These are phyloP conservation scores for Melierax canorus DNA, from an alignment of 2,113 vertebrate species.

Conservation along the genomic window DNA sequence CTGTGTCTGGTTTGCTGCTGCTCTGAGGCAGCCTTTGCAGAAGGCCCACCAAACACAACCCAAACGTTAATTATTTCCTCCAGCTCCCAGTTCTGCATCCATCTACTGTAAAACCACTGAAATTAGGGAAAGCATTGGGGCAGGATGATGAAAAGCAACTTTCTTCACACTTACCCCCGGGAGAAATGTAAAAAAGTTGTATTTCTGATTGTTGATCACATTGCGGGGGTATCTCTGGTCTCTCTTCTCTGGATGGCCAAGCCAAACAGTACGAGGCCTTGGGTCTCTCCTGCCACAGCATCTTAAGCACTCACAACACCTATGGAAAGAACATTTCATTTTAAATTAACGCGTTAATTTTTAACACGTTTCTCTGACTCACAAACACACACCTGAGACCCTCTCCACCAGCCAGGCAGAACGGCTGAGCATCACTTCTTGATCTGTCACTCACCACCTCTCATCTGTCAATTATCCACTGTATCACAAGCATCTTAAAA, in stretches of 20 bases:
- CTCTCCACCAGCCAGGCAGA: not conserved
- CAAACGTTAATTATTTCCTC: not conserved
- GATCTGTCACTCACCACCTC: not conserved
- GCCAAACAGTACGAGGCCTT: slow-evolving; percentile 92
- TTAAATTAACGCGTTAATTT: not conserved
- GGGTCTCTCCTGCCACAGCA: slow-evolving; percentile 93
- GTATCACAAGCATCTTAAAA: not conserved
- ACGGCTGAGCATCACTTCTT: not conserved
- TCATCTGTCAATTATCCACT: not conserved
- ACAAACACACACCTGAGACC: not conserved
- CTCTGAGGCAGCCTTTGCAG: not conserved
- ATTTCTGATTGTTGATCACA: slow-evolving; percentile 99
- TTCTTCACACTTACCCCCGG: slow-evolving; percentile 80
- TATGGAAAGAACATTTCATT: slow-evolving; percentile 11
- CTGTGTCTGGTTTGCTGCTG: not conserved
- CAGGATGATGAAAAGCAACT: accelerated
- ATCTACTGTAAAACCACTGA: not conserved
- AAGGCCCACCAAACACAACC: not conserved
- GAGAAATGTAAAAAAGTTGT: slow-evolving; percentile 97
- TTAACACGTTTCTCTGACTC: not conserved
- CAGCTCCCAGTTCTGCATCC: not conserved
- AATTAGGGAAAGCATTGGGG: not conserved
- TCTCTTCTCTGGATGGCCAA: slow-evolving; percentile 95
- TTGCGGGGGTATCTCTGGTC: slow-evolving; percentile 96
- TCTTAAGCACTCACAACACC: slow-evolving; percentile 91